Evolutionary conservation across 2,888 invertebrate genomes (phyloP).

Genomic region (Biston stratarius): DNA sequence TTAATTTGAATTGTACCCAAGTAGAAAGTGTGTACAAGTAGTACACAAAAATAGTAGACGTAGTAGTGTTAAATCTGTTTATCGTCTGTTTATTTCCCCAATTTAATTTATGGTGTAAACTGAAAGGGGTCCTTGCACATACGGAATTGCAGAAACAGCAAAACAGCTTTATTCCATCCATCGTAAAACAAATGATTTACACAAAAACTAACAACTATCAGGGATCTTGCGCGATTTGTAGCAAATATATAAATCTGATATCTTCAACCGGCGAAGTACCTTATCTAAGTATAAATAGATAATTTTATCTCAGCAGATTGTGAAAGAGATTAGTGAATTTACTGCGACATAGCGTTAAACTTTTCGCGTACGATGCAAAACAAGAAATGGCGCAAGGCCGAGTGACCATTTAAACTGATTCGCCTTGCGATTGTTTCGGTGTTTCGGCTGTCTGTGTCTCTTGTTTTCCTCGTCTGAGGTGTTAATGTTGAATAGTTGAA

Average conservation of each 20-base stretch:
- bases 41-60: not conserved
- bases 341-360: constrained; percentile 20
- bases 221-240: constrained; percentile 40
- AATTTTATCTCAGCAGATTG: not conserved
- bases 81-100: constrained; percentile 21
- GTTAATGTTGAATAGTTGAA: constrained; percentile 21
- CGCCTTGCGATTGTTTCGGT: constrained; percentile 61
- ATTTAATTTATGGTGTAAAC: constrained; percentile 28
- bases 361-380: constrained; percentile 36
- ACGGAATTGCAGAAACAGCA: constrained; percentile 26
- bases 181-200: constrained; percentile 46
- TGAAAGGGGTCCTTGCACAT: constrained; percentile 34
- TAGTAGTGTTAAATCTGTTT: constrained; percentile 2
- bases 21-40: too few species aligned
- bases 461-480: constrained; percentile 31
- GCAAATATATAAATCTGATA: constrained; percentile 46
- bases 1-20: constrained; percentile 3
- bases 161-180: constrained; percentile 31
- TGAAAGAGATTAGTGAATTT: constrained; percentile 1
- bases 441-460: constrained; percentile 23
- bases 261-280: constrained; percentile 9
- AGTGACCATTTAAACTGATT: constrained; percentile 58
- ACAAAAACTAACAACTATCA: constrained; percentile 42
- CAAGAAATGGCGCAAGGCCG: constrained; percentile 63
- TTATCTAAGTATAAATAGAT: constrained; percentile 19